Percentiles rank a stretch among this genome's conserved stretches.
Evolutionary conservation across 2,888 invertebrate species (phyloP).

Genomic region (Sisyra nigra): DNA sequence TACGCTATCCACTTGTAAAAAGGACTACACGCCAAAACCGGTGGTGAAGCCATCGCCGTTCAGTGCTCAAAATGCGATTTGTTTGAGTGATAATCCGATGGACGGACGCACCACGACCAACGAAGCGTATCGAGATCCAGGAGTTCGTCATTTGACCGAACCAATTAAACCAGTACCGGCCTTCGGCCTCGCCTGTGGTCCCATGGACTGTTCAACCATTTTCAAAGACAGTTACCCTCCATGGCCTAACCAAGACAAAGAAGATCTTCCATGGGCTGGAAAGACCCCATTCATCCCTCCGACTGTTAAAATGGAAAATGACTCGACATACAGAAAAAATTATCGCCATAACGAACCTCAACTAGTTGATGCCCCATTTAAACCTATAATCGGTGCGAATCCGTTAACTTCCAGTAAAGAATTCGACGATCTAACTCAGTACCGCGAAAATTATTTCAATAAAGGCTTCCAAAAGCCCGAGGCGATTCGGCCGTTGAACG

Average conservation of each 20-base stretch:
- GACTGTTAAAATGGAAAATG: slow-evolving; percentile 35
- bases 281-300: slow-evolving; percentile 36
- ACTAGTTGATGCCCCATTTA: slow-evolving; percentile 19
- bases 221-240: slow-evolving; percentile 31
- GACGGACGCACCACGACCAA: slow-evolving; percentile 38
- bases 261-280: slow-evolving; percentile 28
- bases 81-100: slow-evolving; percentile 25
- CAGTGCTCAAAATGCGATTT: slow-evolving; percentile 23
- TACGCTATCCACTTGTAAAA: slow-evolving; percentile 53
- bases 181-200: slow-evolving; percentile 17
- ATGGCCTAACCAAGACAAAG: slow-evolving; percentile 23
- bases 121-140: slow-evolving; percentile 26
- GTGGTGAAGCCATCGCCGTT: slow-evolving; percentile 21
- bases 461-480: slow-evolving; percentile 23
- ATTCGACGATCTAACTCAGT: slow-evolving; percentile 35
- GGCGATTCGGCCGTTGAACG: slow-evolving; percentile 24
- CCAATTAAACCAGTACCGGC: slow-evolving; percentile 19
- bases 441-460: slow-evolving; percentile 45
- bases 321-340: slow-evolving; percentile 49
- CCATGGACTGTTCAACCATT: slow-evolving; percentile 11
- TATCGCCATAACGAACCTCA: slow-evolving; percentile 20
- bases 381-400: slow-evolving; percentile 16
- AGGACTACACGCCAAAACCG: slow-evolving; percentile 52
- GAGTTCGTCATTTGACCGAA: slow-evolving; percentile 28
- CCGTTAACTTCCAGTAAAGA: background rate